Percentiles rank a stretch among this genome's conserved stretches.
These are phyloP conservation scores for Laticauda laticaudata DNA, from an alignment of 2,113 vertebrate genomes.

Conservation along the genomic window DNA sequence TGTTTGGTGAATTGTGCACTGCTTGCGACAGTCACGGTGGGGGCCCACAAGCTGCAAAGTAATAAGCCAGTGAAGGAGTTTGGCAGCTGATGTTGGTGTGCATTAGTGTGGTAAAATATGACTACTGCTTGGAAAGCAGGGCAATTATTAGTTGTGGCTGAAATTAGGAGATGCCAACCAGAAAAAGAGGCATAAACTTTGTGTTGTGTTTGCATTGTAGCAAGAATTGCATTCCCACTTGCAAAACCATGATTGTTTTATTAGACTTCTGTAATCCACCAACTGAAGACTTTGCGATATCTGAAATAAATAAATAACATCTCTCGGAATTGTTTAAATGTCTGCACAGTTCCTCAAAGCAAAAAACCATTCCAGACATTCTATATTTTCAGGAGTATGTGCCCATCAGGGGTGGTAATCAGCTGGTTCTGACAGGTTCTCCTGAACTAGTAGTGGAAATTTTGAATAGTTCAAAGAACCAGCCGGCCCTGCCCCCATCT, in stretches of 20 bases:
- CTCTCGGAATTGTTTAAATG: background rate
- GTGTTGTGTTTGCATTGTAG: background rate
- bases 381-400: background rate
- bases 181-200: background rate
- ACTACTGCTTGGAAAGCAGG: conserved; percentile 19
- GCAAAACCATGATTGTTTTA: background rate
- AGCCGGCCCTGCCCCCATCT: no score
- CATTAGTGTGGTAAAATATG: conserved; percentile 39
- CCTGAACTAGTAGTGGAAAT: no score
- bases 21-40: background rate
- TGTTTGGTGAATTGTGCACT: conserved; percentile 22
- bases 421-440: no score
- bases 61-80: conserved; percentile 5
- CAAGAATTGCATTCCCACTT: background rate
- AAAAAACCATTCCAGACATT: background rate
- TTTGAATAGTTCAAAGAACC: no score
- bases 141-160: conserved; percentile 26
- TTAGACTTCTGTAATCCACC: background rate
- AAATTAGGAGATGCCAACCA: conserved; percentile 5
- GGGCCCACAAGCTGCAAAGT: conserved; percentile 26
- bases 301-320: background rate
- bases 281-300: background rate
- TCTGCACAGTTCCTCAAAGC: background rate
- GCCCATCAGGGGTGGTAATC: no score
- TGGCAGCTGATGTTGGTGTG: conserved; percentile 15